Evolutionary conservation across 2,888 invertebrate genomes (phyloP).

Genomic region (Drosophila histrio): DNA sequence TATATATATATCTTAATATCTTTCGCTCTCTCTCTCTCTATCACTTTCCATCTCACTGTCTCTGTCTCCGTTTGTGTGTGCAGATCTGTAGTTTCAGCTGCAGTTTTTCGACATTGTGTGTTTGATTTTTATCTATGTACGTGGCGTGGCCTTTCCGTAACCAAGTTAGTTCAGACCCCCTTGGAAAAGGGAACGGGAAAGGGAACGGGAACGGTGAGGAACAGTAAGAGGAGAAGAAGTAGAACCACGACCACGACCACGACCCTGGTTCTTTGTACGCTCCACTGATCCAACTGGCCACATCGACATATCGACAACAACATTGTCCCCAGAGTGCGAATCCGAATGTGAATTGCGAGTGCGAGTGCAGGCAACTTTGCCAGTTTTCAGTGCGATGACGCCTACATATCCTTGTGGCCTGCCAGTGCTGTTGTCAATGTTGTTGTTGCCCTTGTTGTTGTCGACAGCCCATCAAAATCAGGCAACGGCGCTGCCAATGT

Average conservation of each 20-base stretch:
- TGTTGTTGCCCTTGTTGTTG: conserved; percentile 52
- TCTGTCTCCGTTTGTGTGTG: neutral
- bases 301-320: conserved; percentile 71
- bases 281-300: conserved; percentile 58
- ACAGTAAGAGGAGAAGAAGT: neutral
- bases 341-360: conserved; percentile 20
- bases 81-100: conserved; percentile 25
- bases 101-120: conserved; percentile 55
- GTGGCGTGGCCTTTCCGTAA: conserved; percentile 61
- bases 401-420: conserved; percentile 64
- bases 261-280: conserved; percentile 36
- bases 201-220: neutral
- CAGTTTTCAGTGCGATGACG: conserved; percentile 58
- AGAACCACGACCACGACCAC: conserved; percentile 11
- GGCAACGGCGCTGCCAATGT: conserved; percentile 53
- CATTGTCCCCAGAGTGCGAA: conserved; percentile 63
- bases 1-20: too few relatives aligned
- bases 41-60: neutral
- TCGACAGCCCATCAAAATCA: conserved; percentile 68
- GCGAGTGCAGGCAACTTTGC: conserved; percentile 45
- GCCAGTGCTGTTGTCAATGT: conserved; percentile 32
- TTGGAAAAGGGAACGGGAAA: neutral
- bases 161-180: neutral
- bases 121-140: conserved; percentile 71
- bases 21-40: neutral